phyloP scores from a whole-genome alignment of 2,888 invertebrate species.

The Mesochorus sp. region DNA sequence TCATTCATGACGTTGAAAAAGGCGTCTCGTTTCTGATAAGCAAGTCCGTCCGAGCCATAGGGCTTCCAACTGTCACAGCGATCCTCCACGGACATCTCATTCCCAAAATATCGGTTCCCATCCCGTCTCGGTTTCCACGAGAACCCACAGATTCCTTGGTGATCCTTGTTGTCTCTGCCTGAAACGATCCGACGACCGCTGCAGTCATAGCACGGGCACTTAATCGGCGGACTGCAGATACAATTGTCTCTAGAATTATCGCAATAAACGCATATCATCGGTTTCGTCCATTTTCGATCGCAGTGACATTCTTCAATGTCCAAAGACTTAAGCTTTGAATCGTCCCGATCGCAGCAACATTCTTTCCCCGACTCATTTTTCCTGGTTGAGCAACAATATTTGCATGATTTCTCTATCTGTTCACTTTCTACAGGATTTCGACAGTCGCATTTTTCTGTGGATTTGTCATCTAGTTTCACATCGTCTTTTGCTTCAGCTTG shows the following conservation, averaged over 20 bases:
- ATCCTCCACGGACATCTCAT: slow-evolving; percentile 43
- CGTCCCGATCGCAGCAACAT: slow-evolving; percentile 43
- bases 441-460: slow-evolving; percentile 6
- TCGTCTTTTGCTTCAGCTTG: not conserved
- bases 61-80: slow-evolving; percentile 60
- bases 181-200: slow-evolving; percentile 57
- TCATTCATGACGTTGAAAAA: slow-evolving; percentile 75
- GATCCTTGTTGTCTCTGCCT: slow-evolving; percentile 40
- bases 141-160: slow-evolving; percentile 65
- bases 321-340: no score
- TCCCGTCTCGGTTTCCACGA: slow-evolving; percentile 70
- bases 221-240: slow-evolving; percentile 67
- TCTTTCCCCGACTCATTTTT: slow-evolving; percentile 43
- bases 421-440: not conserved
- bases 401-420: slow-evolving; percentile 4
- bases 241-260: slow-evolving; percentile 70
- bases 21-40: slow-evolving; percentile 70
- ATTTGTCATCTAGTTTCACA: not conserved
- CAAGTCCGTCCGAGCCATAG: slow-evolving; percentile 66
- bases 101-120: slow-evolving; percentile 64
- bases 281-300: slow-evolving; percentile 47
- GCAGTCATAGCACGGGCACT: slow-evolving; percentile 59
- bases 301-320: slow-evolving; percentile 6
- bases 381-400: slow-evolving; percentile 41
- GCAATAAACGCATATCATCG: slow-evolving; percentile 73